A percentile compares a stretch with the other conserved stretches of the same genome.
These are phyloP conservation scores for Hoplodrina blanda DNA, from an alignment of 2,888 invertebrate species.

Conservation along the genomic window DNA sequence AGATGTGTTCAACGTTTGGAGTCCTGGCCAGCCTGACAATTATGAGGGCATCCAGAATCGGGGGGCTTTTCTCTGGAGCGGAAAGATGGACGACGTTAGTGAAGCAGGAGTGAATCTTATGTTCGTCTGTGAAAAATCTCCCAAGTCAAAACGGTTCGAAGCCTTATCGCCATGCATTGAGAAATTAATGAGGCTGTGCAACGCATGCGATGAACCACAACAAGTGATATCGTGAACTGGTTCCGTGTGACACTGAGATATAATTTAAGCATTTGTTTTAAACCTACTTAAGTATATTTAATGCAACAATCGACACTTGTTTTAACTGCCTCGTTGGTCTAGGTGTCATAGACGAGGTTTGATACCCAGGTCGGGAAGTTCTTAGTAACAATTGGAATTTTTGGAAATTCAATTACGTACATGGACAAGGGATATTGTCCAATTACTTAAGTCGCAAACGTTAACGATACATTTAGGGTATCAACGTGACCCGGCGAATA, in stretches of 20 bases:
- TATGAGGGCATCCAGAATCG: neutral
- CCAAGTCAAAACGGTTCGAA: slow-evolving; percentile 1
- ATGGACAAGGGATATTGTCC: no score
- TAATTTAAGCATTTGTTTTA: no score
- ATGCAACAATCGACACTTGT: neutral
- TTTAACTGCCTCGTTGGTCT: neutral
- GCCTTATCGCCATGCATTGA: neutral
- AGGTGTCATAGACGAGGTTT: no score
- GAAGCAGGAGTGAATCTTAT: neutral
- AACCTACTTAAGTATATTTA: no score
- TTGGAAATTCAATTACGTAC: no score
- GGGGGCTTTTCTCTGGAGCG: neutral
- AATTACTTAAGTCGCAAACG: no score
- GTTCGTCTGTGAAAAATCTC: slow-evolving; percentile 40
- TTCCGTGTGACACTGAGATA: neutral
- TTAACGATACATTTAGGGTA: no score
- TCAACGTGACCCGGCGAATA: no score
- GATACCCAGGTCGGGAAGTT: no score
- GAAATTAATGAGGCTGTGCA: slow-evolving; percentile 13
- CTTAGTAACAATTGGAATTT: no score
- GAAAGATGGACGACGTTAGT: slow-evolving; percentile 21
- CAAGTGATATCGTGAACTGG: no score
- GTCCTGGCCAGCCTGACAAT: slow-evolving; percentile 23
- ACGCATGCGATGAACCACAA: neutral
- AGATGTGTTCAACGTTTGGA: slow-evolving; percentile 28